A percentile compares a stretch with the other conserved stretches of the same genome.
These are phyloP conservation scores for Xestobium rufovillosum DNA, from an alignment of 2,888 invertebrate species.

Conservation along the genomic window DNA sequence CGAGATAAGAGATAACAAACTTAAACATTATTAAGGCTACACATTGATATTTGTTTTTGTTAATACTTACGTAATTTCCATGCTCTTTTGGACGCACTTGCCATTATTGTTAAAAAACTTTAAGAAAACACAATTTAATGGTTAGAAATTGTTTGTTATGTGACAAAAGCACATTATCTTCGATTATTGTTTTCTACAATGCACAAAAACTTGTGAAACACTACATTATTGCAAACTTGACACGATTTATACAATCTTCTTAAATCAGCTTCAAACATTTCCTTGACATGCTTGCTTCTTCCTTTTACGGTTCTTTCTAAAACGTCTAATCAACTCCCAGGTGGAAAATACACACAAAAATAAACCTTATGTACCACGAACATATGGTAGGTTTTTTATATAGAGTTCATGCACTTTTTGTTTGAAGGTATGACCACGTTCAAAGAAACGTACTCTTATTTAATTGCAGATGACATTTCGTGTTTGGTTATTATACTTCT, in stretches of 20 bases:
- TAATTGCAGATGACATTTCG: too few species aligned
- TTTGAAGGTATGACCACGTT: too few species aligned
- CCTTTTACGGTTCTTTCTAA: constrained; percentile 30
- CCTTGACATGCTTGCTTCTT: constrained; percentile 34
- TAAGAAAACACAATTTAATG: constrained; percentile 7
- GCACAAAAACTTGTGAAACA: neutral
- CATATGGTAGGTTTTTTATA: too few species aligned
- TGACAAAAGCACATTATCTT: constrained; percentile 34
- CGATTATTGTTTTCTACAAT: too few species aligned
- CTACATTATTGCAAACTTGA: neutral
- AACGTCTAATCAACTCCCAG: neutral
- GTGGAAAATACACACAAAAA: neutral
- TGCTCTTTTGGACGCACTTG: constrained; percentile 54
- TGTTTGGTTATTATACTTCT: too few species aligned
- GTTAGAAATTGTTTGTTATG: constrained; percentile 32
- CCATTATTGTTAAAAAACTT: constrained; percentile 31
- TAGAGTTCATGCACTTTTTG: too few species aligned
- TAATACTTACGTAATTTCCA: constrained; percentile 73
- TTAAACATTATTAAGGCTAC: too few species aligned
- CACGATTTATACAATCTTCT: constrained; percentile 14
- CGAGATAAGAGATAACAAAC: too few species aligned
- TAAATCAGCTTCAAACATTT: constrained; percentile 25
- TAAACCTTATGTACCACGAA: constrained; percentile 1
- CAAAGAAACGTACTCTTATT: too few species aligned
- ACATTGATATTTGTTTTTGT: too few species aligned